phyloP scores from a whole-genome alignment of 53 echinoderm and acorn worm species.

The Apostichopus leukothele region DNA sequence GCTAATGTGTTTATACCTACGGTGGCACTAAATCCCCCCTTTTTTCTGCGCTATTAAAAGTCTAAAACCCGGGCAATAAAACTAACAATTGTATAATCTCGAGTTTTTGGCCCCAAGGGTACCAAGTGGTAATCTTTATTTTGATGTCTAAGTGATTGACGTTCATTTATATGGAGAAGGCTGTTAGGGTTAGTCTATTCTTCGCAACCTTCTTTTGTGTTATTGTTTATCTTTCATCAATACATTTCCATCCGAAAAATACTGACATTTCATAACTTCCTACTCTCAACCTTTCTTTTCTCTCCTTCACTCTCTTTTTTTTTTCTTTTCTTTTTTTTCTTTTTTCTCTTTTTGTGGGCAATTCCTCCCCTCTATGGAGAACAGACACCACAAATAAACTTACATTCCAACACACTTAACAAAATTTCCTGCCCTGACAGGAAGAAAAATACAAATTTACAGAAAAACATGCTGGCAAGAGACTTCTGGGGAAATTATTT shows the following conservation, averaged over 20 bases:
- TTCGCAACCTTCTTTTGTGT: neutral
- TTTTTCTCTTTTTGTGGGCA: too few relatives aligned
- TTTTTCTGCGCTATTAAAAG: neutral
- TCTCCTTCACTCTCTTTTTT: neutral
- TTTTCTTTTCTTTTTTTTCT: neutral
- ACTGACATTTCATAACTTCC: neutral
- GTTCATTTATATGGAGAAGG: neutral
- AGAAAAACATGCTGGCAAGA: too few relatives aligned
- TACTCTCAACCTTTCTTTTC: neutral
- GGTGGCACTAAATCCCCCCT: too few relatives aligned
- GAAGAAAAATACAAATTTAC: too few relatives aligned
- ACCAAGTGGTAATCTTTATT: neutral
- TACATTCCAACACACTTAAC: too few relatives aligned
- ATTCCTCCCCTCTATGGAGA: too few relatives aligned
- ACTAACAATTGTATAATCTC: neutral
- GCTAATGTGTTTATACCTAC: too few relatives aligned
- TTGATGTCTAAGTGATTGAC: neutral
- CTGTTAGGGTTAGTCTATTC: neutral
- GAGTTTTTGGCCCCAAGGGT: neutral
- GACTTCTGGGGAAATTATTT: too few relatives aligned
- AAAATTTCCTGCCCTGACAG: too few relatives aligned
- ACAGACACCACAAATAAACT: too few relatives aligned
- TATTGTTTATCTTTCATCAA: conserved; percentile 34
- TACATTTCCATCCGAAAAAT: conserved; percentile 8
- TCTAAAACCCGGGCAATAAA: neutral